Conservation (phyloP, 2,113 vertebrate genomes). For the Cranoglanis bouderius region DNA sequence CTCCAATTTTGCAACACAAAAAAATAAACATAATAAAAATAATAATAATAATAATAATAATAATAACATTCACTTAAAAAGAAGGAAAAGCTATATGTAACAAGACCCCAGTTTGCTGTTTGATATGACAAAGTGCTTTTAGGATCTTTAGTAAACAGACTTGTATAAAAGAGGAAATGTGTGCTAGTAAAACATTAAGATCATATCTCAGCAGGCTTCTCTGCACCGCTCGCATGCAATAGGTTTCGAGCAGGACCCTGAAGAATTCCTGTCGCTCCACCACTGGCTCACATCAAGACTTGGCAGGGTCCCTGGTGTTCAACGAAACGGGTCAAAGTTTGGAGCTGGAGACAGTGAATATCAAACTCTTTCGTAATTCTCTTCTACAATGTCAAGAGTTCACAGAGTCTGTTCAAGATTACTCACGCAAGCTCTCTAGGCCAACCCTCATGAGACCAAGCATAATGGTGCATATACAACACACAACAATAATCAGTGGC, state of each 20-base stretch:
- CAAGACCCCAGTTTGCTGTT: neutral
- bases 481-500: conserved; percentile 29
- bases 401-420: conserved; percentile 60
- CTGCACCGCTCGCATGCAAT: conserved; percentile 57
- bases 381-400: conserved; percentile 64
- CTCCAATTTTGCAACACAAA: neutral
- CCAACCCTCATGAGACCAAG: conserved; percentile 32
- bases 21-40: neutral
- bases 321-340: conserved; percentile 66
- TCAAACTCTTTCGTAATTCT: conserved; percentile 66
- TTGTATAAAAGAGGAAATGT: conserved; percentile 25
- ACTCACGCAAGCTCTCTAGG: conserved; percentile 53
- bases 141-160: conserved; percentile 25
- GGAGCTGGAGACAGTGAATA: conserved; percentile 53
- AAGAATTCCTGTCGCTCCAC: conserved; percentile 31
- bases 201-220: conserved; percentile 53
- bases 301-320: conserved; percentile 57
- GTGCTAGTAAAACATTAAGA: conserved; percentile 52
- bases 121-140: conserved; percentile 20
- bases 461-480: conserved; percentile 39
- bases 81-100: neutral
- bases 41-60: neutral
- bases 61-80: neutral
- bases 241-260: conserved; percentile 40
- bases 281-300: conserved; percentile 62